phyloP scores from a whole-genome alignment of 2,113 vertebrate species.

The Eonycteris spelaea region DNA sequence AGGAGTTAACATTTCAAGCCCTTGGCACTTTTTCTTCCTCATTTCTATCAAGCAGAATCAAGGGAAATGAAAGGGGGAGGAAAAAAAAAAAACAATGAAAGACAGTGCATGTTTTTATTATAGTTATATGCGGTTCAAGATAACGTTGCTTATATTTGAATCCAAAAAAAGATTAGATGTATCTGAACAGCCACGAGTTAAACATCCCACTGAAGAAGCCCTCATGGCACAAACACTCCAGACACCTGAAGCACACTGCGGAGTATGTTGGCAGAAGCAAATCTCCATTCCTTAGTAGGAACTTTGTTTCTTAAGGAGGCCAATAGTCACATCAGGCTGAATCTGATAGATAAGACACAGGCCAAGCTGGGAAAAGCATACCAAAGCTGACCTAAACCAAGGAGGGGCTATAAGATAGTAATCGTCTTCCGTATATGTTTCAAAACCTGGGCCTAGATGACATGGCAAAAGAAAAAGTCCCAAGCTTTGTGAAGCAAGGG shows the following conservation, averaged over 20 bases:
- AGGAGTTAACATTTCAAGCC: not conserved
- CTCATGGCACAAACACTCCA: rapidly evolving
- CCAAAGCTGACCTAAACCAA: not conserved
- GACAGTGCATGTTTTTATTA: not conserved
- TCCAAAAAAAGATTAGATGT: not conserved
- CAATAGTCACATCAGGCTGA: not conserved
- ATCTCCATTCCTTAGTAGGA: not conserved
- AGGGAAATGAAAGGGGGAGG: not conserved
- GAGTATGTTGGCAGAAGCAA: not conserved
- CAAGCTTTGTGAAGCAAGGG: not conserved
- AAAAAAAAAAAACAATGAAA: not conserved
- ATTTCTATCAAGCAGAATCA: not conserved
- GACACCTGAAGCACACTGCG: rapidly evolving
- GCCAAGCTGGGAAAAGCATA: not conserved
- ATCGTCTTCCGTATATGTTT: not conserved
- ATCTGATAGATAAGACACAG: not conserved
- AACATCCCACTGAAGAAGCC: not conserved
- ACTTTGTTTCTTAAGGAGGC: not conserved
- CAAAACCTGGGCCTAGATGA: not conserved
- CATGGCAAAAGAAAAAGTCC: not conserved
- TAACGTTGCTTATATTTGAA: not conserved
- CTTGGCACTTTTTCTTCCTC: not conserved
- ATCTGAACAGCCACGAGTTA: not conserved
- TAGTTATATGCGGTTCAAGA: not conserved
- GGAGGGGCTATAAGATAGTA: not conserved